A percentile compares a stretch with the other conserved stretches of the same genome.
Evolutionary conservation across 2,888 invertebrate species (phyloP).

Genomic region (Lamproptera curius): DNA sequence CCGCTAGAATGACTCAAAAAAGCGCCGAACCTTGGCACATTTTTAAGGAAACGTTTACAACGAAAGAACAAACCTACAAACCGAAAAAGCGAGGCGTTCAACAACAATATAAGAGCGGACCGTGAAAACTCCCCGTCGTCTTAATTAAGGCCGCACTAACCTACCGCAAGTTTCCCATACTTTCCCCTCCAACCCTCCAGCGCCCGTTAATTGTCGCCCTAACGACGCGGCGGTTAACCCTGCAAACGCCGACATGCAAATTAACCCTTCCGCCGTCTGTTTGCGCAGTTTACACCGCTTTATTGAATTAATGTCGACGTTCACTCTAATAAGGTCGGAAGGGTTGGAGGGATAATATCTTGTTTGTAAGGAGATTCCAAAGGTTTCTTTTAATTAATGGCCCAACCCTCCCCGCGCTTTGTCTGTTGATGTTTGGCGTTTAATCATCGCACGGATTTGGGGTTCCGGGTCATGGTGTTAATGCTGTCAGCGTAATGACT

Average conservation of each 20-base stretch:
- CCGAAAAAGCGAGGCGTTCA: background rate
- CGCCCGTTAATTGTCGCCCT: slow-evolving; percentile 67
- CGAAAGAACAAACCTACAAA: no score
- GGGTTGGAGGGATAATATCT: slow-evolving; percentile 69
- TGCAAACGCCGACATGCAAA: slow-evolving; percentile 71
- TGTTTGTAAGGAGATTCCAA: slow-evolving; percentile 65
- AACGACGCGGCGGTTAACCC: slow-evolving; percentile 75
- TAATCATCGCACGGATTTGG: slow-evolving; percentile 48
- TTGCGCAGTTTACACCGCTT: slow-evolving; percentile 68
- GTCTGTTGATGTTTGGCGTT: slow-evolving; percentile 50
- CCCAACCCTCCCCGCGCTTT: slow-evolving; percentile 53
- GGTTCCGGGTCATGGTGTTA: slow-evolving; percentile 44
- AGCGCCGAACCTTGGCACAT: no score
- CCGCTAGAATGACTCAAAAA: no score
- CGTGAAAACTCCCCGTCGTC: slow-evolving; percentile 10
- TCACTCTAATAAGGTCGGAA: slow-evolving; percentile 48
- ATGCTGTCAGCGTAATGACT: slow-evolving; percentile 20
- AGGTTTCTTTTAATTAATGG: slow-evolving; percentile 65
- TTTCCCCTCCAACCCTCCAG: slow-evolving; percentile 51
- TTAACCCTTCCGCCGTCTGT: slow-evolving; percentile 71
- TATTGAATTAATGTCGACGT: slow-evolving; percentile 69
- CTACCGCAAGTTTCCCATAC: slow-evolving; percentile 70
- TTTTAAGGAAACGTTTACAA: no score
- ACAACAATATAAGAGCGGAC: background rate
- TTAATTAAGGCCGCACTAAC: slow-evolving; percentile 52